Evolutionary conservation across 1,140 invertebrate species (phyloP).

Genomic region (Globodera rostochiensis): DNA sequence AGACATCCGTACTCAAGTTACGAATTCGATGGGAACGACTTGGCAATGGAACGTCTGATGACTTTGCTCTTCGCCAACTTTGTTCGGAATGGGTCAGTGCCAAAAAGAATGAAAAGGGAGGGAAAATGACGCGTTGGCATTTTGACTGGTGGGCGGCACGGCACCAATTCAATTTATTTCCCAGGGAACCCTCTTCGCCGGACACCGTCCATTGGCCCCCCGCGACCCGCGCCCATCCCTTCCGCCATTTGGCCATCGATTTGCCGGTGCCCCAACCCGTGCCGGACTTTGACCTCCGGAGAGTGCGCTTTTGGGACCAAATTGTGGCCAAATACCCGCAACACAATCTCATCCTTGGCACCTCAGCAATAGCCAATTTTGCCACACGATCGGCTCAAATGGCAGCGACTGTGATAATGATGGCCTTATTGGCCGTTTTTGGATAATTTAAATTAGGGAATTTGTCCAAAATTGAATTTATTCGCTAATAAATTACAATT

Average conservation of each 20-base stretch:
- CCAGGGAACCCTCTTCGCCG: slow-evolving; percentile 13
- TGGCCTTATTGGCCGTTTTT: too few relatives aligned
- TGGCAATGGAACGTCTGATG: slow-evolving; percentile 17
- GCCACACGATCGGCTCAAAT: background rate
- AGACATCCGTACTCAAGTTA: slow-evolving; percentile 24
- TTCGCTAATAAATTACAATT: too few relatives aligned
- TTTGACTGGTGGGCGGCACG: too few relatives aligned
- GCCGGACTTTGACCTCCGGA: background rate
- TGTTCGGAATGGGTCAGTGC: slow-evolving; percentile 13
- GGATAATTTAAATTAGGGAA: too few relatives aligned
- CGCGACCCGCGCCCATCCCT: background rate
- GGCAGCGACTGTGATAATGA: too few relatives aligned
- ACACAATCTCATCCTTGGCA: slow-evolving; percentile 17
- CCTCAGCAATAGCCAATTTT: background rate
- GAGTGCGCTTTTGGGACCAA: slow-evolving; percentile 18
- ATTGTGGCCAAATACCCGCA: slow-evolving; percentile 4
- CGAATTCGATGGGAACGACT: slow-evolving; percentile 19
- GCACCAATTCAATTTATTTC: background rate
- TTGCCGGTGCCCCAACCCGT: background rate
- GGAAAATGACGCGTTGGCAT: too few relatives aligned
- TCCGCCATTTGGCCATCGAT: slow-evolving; percentile 20
- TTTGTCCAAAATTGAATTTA: too few relatives aligned
- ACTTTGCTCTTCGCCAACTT: background rate
- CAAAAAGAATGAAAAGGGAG: too few relatives aligned
- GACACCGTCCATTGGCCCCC: slow-evolving; percentile 4